Evolutionary conservation across 1,140 invertebrate genomes (phyloP).

Genomic region (Macrosteles quadrilineatus): DNA sequence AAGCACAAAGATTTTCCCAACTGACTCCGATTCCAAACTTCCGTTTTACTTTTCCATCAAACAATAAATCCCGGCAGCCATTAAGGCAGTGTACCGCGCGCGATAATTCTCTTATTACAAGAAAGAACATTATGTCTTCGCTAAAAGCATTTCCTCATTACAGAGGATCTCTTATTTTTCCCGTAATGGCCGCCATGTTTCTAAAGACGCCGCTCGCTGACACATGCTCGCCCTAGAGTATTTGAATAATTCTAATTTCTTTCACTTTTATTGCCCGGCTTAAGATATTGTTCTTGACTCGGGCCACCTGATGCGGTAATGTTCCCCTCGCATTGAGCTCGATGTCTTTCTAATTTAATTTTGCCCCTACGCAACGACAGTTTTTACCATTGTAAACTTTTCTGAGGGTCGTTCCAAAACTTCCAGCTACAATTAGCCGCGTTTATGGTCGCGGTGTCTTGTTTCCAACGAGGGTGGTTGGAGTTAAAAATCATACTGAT

Average conservation of each 20-base stretch:
- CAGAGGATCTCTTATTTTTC: slow-evolving; percentile 25
- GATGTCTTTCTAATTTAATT: slow-evolving; percentile 23
- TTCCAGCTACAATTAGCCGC: slow-evolving; percentile 15
- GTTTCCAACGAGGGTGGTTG: too few species aligned
- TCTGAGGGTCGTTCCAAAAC: slow-evolving; percentile 7
- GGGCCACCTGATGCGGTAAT: slow-evolving; percentile 11
- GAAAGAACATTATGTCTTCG: slow-evolving; percentile 16
- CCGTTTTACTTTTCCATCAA: slow-evolving; percentile 16
- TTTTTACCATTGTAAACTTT: slow-evolving; percentile 21
- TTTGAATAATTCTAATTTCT: slow-evolving; percentile 27
- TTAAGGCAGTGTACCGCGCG: slow-evolving; percentile 10
- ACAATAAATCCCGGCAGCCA: slow-evolving; percentile 14
- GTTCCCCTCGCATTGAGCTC: neutral
- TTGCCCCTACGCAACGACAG: neutral
- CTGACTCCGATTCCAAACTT: neutral
- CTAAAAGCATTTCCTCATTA: slow-evolving; percentile 37
- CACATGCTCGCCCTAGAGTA: slow-evolving; percentile 17
- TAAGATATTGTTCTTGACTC: slow-evolving; percentile 26
- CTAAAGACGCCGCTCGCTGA: neutral
- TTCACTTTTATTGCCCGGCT: slow-evolving; percentile 23
- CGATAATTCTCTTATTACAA: slow-evolving; percentile 26
- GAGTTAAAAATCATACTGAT: too few species aligned
- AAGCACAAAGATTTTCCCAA: too few species aligned
- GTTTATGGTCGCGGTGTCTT: neutral
- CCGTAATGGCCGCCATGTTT: slow-evolving; percentile 14